These are phyloP conservation scores for Phoeniculus purpureus DNA, from an alignment of 2,797 vertebrate genomes.

Conservation along the genomic window DNA sequence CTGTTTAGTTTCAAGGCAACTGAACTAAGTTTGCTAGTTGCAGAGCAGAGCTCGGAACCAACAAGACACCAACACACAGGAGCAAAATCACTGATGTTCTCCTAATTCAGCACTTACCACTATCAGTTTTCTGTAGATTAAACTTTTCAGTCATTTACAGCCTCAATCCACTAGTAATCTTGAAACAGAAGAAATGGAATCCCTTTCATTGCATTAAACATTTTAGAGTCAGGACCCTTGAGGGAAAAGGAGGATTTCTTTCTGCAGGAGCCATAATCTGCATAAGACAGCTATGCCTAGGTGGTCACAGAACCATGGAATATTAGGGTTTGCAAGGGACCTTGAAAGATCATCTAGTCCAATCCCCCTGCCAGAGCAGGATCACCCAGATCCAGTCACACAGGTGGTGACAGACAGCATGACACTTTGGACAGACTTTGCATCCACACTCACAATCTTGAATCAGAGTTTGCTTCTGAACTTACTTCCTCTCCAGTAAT, in stretches of 20 bases:
- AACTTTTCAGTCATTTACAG: conserved; percentile 19
- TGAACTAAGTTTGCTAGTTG: conserved; percentile 2
- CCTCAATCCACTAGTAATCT: not conserved
- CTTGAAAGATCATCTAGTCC: too few species aligned
- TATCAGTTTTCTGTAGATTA: conserved; percentile 20
- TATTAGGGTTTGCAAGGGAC: too few species aligned
- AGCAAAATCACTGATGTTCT: conserved; percentile 33
- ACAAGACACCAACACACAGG: not conserved
- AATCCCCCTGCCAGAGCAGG: too few species aligned
- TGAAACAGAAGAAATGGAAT: conserved; percentile 14
- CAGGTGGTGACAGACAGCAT: not conserved
- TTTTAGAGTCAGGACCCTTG: not conserved
- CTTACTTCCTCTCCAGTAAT: not conserved
- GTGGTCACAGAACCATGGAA: not conserved
- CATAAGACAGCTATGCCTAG: not conserved
- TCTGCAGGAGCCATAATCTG: not conserved
- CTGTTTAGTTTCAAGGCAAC: conserved; percentile 64
- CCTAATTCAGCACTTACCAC: conserved; percentile 10
- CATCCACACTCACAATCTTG: not conserved
- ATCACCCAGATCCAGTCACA: too few species aligned
- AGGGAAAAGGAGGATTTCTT: not conserved
- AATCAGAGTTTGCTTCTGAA: not conserved
- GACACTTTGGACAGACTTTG: not conserved
- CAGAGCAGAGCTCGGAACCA: conserved; percentile 5
- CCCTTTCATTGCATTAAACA: not conserved